Base-by-base conservation (phyloP, 2,113 vertebrate genomes). In the Rattus rattus region DNA sequence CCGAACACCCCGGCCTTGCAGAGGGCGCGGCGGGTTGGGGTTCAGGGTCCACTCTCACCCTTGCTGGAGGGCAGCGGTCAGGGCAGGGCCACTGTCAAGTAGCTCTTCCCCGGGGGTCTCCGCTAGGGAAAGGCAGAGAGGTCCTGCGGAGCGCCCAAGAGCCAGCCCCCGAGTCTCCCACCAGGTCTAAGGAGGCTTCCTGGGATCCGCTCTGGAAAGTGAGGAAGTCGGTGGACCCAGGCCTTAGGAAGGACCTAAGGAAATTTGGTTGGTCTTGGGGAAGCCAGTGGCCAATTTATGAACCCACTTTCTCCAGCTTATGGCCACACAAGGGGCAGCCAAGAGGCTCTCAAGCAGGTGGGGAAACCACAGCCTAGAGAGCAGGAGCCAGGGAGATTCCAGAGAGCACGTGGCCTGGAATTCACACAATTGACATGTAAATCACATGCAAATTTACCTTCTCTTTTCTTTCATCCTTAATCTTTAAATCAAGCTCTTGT, bases 1-100 rank as follows among this genome's bases (percentile, higher is more conserved):
- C 98, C 79, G 97, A 97, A 96, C 97, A 97, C 98, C 97, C 97
- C 72, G 86, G 98, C 97, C 97, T 93, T 85, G 81, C 87, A 39
- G 93, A 97, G 96, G 92, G 97, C 89, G 93, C 13, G 79, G 83
- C 79, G 69, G 65, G 61, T 47, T 69, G 91, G 97, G 88, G 96
- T n/a, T 72, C 49, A 26, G 70, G 87, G 94, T 88, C 95, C 85
- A 56, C 94, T 94, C 94, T 94, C 69, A 1, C 69, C 92, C 49
- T 91, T 86, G 61, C 90, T 33, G 7, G 56, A 90, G 92, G 24
- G 30, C 33, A 12, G 16, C 14, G 85, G 5, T 67, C 43, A 76
- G 88, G 47, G 59, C 73, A 24, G 91, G 24, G 33, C 88, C 93
- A 88, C 28, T n/a, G 49, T 91, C 43, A 94, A 95, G 85, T n/a